Conservation (phyloP, 1,140 invertebrate species). For the Triops cancriformis region DNA sequence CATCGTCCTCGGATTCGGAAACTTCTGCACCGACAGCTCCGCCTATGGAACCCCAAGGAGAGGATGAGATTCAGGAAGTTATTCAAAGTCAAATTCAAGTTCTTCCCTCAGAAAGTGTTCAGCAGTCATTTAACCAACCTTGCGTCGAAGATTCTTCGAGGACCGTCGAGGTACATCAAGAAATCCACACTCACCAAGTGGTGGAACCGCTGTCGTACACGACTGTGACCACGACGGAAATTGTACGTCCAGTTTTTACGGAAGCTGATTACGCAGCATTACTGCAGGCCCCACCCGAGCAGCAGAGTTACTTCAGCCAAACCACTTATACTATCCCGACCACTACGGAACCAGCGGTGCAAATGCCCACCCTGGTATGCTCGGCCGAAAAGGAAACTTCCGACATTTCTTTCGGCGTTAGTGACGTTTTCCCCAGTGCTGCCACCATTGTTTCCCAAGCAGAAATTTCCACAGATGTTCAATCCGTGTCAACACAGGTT, state of each 20-base stretch:
- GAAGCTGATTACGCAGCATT: not conserved
- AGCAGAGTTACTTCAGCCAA: not conserved
- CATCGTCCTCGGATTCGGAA: not conserved
- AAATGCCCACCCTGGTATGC: not conserved
- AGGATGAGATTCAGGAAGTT: slow-evolving; percentile 16
- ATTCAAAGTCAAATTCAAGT: not conserved
- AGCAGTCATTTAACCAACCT: not conserved
- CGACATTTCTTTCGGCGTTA: not conserved
- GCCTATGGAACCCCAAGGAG: not conserved
- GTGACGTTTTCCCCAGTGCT: not conserved
- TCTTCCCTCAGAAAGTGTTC: not conserved
- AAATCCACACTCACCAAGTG: not conserved
- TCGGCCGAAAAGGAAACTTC: not conserved
- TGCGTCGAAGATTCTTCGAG: no score
- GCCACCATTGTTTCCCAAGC: not conserved
- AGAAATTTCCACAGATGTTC: not conserved
- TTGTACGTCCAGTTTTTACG: not conserved
- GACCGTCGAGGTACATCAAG: not conserved
- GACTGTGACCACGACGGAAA: not conserved
- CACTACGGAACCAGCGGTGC: not conserved
- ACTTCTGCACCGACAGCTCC: not conserved
- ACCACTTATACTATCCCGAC: not conserved
- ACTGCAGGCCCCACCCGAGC: not conserved
- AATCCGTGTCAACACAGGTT: not conserved
- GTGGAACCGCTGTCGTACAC: not conserved